Conservation (phyloP, 2,888 invertebrate genomes). For the Idaea aversata region DNA sequence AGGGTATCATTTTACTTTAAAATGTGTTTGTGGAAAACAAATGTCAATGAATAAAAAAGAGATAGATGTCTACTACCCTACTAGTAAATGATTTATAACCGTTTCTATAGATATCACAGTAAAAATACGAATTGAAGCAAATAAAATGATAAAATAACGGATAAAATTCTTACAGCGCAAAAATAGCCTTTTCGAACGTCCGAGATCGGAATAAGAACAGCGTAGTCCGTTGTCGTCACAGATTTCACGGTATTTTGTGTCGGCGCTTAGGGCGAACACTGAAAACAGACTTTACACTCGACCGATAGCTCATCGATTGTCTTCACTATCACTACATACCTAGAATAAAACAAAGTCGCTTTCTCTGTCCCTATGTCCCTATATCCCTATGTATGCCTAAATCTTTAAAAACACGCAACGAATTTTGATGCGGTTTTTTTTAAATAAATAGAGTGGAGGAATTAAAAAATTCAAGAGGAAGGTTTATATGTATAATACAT, state of each 20-base stretch:
- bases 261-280: neutral
- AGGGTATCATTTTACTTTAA: neutral
- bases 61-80: neutral
- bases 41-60: neutral
- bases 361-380: no score
- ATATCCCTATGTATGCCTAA: no score
- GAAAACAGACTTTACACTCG: neutral
- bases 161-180: conserved; percentile 12
- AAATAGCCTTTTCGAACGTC: conserved; percentile 23
- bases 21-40: neutral
- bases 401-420: no score
- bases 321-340: no score
- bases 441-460: no score
- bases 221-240: conserved; percentile 9
- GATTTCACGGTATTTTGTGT: conserved; percentile 5
- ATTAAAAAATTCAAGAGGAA: no score
- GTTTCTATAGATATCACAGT: no score
- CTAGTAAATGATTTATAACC: no score
- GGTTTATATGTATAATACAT: no score
- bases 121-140: conserved; percentile 2
- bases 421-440: no score
- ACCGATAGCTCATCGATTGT: neutral
- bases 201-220: conserved; percentile 18
- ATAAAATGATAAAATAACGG: conserved; percentile 9
- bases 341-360: no score